Conservation (phyloP, 2,888 invertebrate species). For the Bembecia ichneumoniformis region DNA sequence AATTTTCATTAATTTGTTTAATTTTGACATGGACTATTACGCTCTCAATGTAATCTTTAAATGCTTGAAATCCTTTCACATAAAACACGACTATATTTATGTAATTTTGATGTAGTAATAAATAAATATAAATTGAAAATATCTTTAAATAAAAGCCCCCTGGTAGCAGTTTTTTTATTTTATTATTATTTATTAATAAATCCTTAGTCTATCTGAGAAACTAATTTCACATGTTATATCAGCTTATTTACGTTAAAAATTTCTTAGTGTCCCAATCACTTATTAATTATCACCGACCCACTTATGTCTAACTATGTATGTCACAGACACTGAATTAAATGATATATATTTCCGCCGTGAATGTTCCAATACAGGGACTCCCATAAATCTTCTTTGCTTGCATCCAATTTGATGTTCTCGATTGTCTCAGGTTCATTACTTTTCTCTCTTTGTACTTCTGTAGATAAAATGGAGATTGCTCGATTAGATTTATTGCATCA, state of each 20-base stretch:
- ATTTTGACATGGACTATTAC: too few relatives aligned
- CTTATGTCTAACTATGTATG: slow-evolving; percentile 17
- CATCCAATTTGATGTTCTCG: slow-evolving; percentile 57
- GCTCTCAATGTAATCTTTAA: neutral
- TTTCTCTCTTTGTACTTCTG: slow-evolving; percentile 69
- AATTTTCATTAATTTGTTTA: slow-evolving; percentile 1
- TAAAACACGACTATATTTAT: slow-evolving; percentile 25
- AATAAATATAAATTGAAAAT: slow-evolving; percentile 24
- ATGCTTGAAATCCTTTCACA: slow-evolving; percentile 18
- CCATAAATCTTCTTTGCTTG: slow-evolving; percentile 57
- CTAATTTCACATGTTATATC: slow-evolving; percentile 1
- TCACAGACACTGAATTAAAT: slow-evolving; percentile 60
- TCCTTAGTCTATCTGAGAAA: slow-evolving; percentile 29
- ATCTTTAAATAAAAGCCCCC: slow-evolving; percentile 38
- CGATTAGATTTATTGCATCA: slow-evolving; percentile 36
- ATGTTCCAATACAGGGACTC: slow-evolving; percentile 75
- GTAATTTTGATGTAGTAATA: slow-evolving; percentile 35
- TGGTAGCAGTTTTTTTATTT: slow-evolving; percentile 34
- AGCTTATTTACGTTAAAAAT: slow-evolving; percentile 7
- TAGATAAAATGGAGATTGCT: slow-evolving; percentile 65
- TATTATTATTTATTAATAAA: slow-evolving; percentile 43
- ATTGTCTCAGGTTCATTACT: slow-evolving; percentile 62
- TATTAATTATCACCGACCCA: slow-evolving; percentile 33
- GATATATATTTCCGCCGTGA: slow-evolving; percentile 76
- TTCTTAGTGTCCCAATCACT: slow-evolving; percentile 34